These are phyloP conservation scores for Pluvianellus socialis DNA, from an alignment of 2,113 vertebrate genomes.

Conservation along the genomic window DNA sequence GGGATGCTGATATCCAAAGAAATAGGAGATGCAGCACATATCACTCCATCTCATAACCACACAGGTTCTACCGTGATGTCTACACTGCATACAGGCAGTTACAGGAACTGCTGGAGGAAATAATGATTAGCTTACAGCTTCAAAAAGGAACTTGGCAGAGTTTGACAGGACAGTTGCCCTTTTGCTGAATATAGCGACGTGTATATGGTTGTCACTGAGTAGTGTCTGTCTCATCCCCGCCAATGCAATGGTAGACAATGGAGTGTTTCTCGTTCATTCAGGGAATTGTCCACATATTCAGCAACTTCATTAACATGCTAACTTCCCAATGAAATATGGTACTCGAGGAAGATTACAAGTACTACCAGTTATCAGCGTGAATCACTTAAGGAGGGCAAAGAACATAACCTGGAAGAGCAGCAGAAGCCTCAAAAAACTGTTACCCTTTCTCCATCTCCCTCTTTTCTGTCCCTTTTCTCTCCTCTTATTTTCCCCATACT, in stretches of 20 bases:
- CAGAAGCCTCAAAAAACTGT: neutral
- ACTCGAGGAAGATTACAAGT: neutral
- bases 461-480: neutral
- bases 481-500: neutral
- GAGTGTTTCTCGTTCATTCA: neutral
- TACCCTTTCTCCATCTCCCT: neutral
- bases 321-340: neutral
- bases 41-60: neutral
- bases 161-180: neutral
- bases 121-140: neutral
- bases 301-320: neutral
- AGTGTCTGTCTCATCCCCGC: neutral
- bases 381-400: neutral
- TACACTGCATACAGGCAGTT: neutral
- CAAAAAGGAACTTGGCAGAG: neutral
- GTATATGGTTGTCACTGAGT: neutral
- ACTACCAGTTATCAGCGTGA: neutral
- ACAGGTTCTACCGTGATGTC: neutral
- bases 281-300: neutral
- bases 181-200: neutral
- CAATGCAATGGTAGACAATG: neutral
- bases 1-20: neutral
- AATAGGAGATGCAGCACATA: neutral
- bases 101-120: neutral
- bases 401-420: neutral